Evolutionary conservation across 2,113 vertebrate species (phyloP).

Genomic region (Bettongia penicillata): DNA sequence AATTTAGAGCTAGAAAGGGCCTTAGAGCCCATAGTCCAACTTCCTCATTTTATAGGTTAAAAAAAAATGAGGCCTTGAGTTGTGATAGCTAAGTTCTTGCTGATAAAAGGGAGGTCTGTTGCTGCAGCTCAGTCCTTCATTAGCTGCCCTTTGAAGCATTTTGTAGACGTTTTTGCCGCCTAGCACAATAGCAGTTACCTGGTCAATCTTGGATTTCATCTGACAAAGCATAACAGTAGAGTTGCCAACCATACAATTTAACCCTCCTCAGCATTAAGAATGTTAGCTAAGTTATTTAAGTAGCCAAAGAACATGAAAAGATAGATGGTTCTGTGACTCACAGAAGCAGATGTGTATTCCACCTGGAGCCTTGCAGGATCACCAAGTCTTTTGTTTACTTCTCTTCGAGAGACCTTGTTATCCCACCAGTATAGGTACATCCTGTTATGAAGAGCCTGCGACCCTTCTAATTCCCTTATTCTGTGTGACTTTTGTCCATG

Average conservation of each 20-base stretch:
- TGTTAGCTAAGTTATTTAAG: background rate
- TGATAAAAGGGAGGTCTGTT: background rate
- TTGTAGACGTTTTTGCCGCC: background rate
- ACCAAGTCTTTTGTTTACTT: background rate
- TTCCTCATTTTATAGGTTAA: background rate
- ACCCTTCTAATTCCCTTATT: background rate
- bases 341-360: background rate
- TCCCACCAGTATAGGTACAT: background rate
- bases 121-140: background rate
- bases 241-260: background rate
- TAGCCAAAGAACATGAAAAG: background rate
- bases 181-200: background rate
- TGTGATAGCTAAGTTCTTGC: background rate
- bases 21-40: background rate
- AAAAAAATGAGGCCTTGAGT: background rate
- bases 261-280: background rate
- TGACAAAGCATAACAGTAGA: background rate
- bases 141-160: background rate
- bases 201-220: background rate
- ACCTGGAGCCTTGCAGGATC: background rate
- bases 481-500: background rate
- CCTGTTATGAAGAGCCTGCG: background rate
- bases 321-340: background rate
- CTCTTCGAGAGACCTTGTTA: background rate
- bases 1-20: background rate